phyloP scores from a whole-genome alignment of 2,797 vertebrate genomes.

The Halcyon leucocephala region DNA sequence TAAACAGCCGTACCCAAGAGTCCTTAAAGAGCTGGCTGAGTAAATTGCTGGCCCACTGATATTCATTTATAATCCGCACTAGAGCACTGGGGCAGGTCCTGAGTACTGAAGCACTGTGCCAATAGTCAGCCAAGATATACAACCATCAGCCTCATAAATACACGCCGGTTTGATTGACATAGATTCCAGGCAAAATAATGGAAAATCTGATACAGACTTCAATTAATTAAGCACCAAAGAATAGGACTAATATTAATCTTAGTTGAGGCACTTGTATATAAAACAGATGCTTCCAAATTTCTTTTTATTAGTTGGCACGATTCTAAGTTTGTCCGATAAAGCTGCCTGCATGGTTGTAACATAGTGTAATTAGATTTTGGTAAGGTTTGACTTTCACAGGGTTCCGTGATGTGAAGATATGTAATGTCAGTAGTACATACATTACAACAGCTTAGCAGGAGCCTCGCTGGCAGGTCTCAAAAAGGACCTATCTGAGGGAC shows the following conservation, averaged over 20 bases:
- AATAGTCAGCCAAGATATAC: conserved; percentile 5
- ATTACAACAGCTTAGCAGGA: not conserved
- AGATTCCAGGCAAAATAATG: conserved; percentile 8
- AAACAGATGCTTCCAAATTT: not conserved
- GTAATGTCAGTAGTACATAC: not conserved
- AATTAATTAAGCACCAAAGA: conserved; percentile 10
- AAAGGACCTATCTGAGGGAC: not conserved
- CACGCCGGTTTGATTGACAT: not conserved
- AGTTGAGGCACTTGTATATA: not conserved
- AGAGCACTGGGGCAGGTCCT: not conserved
- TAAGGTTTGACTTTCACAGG: not conserved
- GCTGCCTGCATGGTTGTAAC: not conserved
- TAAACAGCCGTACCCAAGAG: not conserved
- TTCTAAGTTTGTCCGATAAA: conserved; percentile 3
- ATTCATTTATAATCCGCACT: not conserved
- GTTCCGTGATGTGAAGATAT: not conserved
- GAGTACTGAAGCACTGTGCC: not conserved
- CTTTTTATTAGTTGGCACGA: not conserved
- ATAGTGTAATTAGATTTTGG: not conserved
- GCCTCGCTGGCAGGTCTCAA: not conserved
- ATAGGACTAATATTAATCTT: not conserved
- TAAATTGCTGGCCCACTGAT: not conserved
- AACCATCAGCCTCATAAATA: not conserved
- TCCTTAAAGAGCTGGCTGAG: not conserved
- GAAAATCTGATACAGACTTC: conserved; percentile 31